A percentile compares a stretch with the other conserved stretches of the same genome.
These are phyloP conservation scores for Suricata suricatta DNA, from an alignment of 2,113 vertebrate species.

Conservation along the genomic window DNA sequence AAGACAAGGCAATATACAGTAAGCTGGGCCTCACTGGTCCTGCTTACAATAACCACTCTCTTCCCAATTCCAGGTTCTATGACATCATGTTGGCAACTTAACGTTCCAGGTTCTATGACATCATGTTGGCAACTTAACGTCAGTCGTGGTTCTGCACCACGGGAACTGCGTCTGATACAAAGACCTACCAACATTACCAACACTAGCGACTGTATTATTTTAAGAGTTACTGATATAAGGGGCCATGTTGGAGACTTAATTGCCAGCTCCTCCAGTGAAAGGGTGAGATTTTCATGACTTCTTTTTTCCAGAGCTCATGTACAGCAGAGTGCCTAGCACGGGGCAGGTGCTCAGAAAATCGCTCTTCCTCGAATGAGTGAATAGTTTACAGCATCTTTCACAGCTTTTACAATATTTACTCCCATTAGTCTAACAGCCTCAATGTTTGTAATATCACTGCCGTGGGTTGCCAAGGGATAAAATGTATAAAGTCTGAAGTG, in stretches of 20 bases:
- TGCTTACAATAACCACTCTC: not conserved
- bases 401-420: constrained; percentile 67
- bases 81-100: not conserved
- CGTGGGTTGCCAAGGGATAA: constrained; percentile 58
- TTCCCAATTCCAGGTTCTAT: not conserved
- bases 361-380: not conserved
- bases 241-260: not conserved
- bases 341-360: not conserved
- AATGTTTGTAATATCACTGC: constrained; percentile 35
- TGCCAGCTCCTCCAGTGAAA: not conserved
- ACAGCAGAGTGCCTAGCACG: not conserved
- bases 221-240: not conserved
- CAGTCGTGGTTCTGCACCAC: not conserved
- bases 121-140: not conserved
- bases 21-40: not conserved
- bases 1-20: not conserved
- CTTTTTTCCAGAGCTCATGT: not conserved
- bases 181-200: not conserved
- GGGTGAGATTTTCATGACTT: not conserved
- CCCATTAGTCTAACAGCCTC: constrained; percentile 64
- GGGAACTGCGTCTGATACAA: not conserved
- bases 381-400: constrained; percentile 34
- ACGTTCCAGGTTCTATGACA: not conserved
- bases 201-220: not conserved
- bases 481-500: constrained; percentile 29